Conservation (phyloP, 2,113 vertebrate genomes). For the Seriola quinqueradiata region DNA sequence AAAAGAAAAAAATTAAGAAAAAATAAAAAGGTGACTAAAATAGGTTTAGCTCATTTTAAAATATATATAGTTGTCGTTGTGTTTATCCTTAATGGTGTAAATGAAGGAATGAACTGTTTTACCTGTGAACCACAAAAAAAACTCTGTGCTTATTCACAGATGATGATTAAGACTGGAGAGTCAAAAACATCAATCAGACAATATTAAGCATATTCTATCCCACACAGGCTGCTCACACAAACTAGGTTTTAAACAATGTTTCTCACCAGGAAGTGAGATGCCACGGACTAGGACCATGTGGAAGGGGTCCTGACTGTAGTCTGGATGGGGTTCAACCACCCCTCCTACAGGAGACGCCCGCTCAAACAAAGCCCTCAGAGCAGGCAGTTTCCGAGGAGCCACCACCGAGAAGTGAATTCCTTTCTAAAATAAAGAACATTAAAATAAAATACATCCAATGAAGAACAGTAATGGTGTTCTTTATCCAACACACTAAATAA, state of each 20-base stretch:
- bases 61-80: too few relatives aligned
- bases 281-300: constrained; percentile 94
- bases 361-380: constrained; percentile 89
- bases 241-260: background rate
- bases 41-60: too few relatives aligned
- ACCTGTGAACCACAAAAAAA: too few relatives aligned
- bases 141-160: too few relatives aligned
- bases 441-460: background rate
- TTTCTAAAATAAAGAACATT: constrained; percentile 72
- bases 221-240: background rate
- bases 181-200: background rate
- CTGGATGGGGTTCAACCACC: constrained; percentile 85
- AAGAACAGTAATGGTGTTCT: background rate
- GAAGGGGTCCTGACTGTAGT: constrained; percentile 92
- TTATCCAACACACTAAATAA: background rate
- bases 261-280: constrained; percentile 90
- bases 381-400: constrained; percentile 91
- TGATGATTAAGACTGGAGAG: too few relatives aligned
- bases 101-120: too few relatives aligned
- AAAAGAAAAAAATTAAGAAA: too few relatives aligned
- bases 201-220: background rate
- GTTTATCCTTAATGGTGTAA: too few relatives aligned
- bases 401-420: constrained; percentile 94
- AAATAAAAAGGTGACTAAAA: too few relatives aligned
- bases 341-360: constrained; percentile 86